phyloP scores from a whole-genome alignment of 2,797 vertebrate species.

The Vipera ursinii region DNA sequence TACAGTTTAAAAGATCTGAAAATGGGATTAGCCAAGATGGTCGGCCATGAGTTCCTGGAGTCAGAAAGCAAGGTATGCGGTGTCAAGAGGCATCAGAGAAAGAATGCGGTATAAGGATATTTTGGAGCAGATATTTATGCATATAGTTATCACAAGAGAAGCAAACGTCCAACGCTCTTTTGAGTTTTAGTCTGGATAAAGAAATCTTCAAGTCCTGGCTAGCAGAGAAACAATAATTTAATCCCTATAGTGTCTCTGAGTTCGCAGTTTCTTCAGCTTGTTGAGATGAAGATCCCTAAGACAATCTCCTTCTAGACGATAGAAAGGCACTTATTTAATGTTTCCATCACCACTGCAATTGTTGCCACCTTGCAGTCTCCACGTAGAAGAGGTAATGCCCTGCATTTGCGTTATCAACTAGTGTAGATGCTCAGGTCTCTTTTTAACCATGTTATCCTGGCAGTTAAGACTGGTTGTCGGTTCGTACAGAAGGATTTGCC shows the following conservation, averaged over 20 bases:
- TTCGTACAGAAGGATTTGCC: constrained; percentile 4
- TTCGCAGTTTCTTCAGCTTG: neutral
- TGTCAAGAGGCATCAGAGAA: neutral
- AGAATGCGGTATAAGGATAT: neutral
- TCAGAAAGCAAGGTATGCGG: neutral
- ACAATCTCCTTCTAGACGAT: neutral
- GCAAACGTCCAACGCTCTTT: constrained; percentile 9
- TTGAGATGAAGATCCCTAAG: neutral
- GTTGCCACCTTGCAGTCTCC: neutral
- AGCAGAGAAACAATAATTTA: neutral
- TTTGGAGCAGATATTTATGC: neutral
- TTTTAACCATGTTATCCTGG: neutral
- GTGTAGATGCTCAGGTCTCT: neutral
- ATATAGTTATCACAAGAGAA: neutral
- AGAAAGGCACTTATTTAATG: neutral
- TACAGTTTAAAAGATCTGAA: neutral
- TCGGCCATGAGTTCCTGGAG: neutral
- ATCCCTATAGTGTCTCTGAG: neutral
- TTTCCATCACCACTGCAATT: neutral
- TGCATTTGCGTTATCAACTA: neutral
- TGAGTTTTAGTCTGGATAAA: neutral
- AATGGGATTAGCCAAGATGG: neutral
- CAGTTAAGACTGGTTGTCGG: neutral
- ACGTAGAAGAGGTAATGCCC: neutral
- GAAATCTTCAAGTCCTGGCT: neutral